phyloP scores from a whole-genome alignment of 1,140 invertebrate species.

The Drosophila hydei region DNA sequence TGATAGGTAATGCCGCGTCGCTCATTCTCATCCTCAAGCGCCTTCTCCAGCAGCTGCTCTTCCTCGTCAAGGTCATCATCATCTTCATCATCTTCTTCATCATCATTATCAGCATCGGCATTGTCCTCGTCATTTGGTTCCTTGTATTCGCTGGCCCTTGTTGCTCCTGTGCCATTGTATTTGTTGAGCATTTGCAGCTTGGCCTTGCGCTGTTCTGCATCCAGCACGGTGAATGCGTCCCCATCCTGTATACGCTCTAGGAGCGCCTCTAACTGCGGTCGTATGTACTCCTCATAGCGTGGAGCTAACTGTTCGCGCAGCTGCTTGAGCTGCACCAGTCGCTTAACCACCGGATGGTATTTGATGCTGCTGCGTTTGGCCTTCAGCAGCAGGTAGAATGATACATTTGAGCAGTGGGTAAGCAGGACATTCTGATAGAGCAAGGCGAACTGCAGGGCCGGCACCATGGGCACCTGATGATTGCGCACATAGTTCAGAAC shows the following conservation, averaged over 20 bases:
- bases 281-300: constrained; percentile 83
- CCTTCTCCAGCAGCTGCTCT: constrained; percentile 70
- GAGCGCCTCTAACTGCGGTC: constrained; percentile 87
- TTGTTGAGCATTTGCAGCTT: constrained; percentile 77
- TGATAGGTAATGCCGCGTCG: constrained; percentile 95
- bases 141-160: neutral
- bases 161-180: constrained; percentile 54
- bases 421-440: constrained; percentile 89
- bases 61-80: constrained; percentile 63
- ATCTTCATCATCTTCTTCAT: constrained; percentile 47
- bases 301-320: constrained; percentile 89
- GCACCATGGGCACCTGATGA: constrained; percentile 83
- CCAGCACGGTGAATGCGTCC: constrained; percentile 83
- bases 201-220: constrained; percentile 71
- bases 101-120: constrained; percentile 66
- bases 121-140: neutral
- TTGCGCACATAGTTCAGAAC: constrained; percentile 87
- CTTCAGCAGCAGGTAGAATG: constrained; percentile 94
- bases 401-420: constrained; percentile 94
- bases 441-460: constrained; percentile 86
- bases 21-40: constrained; percentile 67
- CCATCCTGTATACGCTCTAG: constrained; percentile 85
- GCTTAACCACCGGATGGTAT: constrained; percentile 93
- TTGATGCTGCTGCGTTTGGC: constrained; percentile 88
- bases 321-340: constrained; percentile 91